Percentiles rank a stretch among this genome's conserved stretches.
phyloP scores from a whole-genome alignment of 2,113 vertebrate genomes.

The Himantopus leucocephalus region DNA sequence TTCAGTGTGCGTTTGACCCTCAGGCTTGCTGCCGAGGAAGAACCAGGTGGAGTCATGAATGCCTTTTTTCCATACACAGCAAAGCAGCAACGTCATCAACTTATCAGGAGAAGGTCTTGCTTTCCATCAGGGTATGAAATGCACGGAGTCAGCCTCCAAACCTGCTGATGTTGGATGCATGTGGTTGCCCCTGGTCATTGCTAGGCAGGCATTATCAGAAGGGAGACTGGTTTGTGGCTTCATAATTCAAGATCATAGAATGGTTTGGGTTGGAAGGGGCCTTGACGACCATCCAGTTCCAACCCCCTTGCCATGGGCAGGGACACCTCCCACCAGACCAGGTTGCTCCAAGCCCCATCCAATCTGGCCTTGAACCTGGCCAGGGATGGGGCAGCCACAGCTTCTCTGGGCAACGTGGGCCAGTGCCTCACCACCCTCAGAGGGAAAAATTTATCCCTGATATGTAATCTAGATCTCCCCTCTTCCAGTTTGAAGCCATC shows the following conservation, averaged over 20 bases:
- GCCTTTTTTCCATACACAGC: not conserved
- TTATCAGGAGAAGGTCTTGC: not conserved
- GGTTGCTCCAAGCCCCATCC: not conserved
- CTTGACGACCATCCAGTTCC: not conserved
- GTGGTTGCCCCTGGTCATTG: accelerated
- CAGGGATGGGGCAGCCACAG: not conserved
- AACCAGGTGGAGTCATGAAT: not conserved
- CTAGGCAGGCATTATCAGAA: not conserved
- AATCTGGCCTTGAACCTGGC: not conserved
- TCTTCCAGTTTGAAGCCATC: not conserved
- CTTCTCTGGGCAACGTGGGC: not conserved
- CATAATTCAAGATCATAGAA: not conserved
- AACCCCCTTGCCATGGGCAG: not conserved
- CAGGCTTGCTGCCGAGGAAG: not conserved
- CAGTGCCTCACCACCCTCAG: not conserved
- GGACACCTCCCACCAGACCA: not conserved
- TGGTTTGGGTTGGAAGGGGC: not conserved
- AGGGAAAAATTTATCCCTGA: not conserved
- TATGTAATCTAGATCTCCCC: not conserved
- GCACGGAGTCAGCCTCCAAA: accelerated
- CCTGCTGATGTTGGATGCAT: accelerated
- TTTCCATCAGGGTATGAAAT: not conserved
- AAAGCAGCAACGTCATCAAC: not conserved
- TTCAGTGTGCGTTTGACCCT: not conserved
- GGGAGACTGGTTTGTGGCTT: not conserved